Percentiles rank a stretch among this genome's conserved stretches.
Conservation (phyloP, 1,140 invertebrate species). For the Idris sp. region DNA sequence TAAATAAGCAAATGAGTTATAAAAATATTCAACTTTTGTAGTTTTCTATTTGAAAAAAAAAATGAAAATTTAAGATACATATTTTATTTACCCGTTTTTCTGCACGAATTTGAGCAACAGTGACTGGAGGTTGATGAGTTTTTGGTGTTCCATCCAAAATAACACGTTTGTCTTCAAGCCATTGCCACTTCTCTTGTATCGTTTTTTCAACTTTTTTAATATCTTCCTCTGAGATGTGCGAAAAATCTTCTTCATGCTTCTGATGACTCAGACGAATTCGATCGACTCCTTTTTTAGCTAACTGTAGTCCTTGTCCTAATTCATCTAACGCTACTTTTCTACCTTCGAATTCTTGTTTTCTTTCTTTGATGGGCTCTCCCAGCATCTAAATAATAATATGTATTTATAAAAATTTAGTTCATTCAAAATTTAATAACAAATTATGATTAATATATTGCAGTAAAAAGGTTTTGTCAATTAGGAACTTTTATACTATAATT, state of each 20-base stretch:
- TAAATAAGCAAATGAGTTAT: constrained; percentile 49
- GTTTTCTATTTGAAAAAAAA: too few species aligned
- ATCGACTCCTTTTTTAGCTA: constrained; percentile 87
- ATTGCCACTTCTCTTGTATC: constrained; percentile 79
- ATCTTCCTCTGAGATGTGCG: constrained; percentile 89
- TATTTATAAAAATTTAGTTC: too few species aligned
- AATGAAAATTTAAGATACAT: too few species aligned
- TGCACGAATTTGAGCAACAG: constrained; percentile 85
- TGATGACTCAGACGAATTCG: constrained; percentile 76
- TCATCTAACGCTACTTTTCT: constrained; percentile 87
- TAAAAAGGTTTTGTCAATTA: too few species aligned
- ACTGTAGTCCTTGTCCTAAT: constrained; percentile 84
- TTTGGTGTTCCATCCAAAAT: constrained; percentile 81
- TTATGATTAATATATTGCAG: too few species aligned
- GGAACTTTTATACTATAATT: too few species aligned
- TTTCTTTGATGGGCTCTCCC: constrained; percentile 91
- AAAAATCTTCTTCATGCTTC: constrained; percentile 86
- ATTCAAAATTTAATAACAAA: too few species aligned
- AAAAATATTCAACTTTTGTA: constrained; percentile 7
- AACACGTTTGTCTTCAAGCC: constrained; percentile 86
- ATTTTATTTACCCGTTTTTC: constrained; percentile 82
- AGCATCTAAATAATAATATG: constrained; percentile 79
- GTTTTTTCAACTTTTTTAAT: constrained; percentile 84
- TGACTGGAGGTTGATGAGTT: constrained; percentile 84
- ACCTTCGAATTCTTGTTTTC: constrained; percentile 87